A percentile compares a stretch with the other conserved stretches of the same genome.
Conservation (phyloP, 1,140 invertebrate genomes). For the Subanguina moxae region DNA sequence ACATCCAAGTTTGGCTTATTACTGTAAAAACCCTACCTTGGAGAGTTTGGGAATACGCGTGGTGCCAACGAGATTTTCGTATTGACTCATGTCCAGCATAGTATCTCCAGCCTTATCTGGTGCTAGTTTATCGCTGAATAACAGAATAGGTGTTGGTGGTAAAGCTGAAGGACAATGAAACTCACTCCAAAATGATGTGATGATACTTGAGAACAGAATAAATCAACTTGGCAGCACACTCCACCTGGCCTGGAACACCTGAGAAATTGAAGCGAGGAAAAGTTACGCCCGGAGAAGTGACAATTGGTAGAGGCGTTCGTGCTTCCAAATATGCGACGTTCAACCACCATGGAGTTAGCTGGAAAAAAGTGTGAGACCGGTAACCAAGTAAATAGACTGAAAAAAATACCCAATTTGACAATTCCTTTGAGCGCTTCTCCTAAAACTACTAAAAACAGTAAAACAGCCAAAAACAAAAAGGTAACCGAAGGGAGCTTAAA, state of each 20-base stretch:
- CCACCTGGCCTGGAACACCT: slow-evolving; percentile 47
- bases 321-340: slow-evolving; percentile 51
- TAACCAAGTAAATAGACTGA: slow-evolving; percentile 9
- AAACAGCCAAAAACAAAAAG: too few relatives aligned
- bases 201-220: slow-evolving; percentile 48
- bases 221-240: slow-evolving; percentile 53
- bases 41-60: slow-evolving; percentile 46
- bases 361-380: slow-evolving; percentile 6
- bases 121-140: slow-evolving; percentile 48
- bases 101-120: slow-evolving; percentile 47
- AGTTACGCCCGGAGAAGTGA: slow-evolving; percentile 50
- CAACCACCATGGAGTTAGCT: slow-evolving; percentile 58
- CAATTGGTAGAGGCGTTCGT: slow-evolving; percentile 51
- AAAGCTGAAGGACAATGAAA: neutral
- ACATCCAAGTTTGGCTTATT: too few relatives aligned
- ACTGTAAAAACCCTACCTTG: slow-evolving; percentile 10
- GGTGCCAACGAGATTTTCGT: slow-evolving; percentile 52
- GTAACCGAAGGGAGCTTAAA: too few relatives aligned
- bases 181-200: slow-evolving; percentile 45
- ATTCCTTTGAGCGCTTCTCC: slow-evolving; percentile 39
- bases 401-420: slow-evolving; percentile 55
- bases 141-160: neutral
- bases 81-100: slow-evolving; percentile 57
- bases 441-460: slow-evolving; percentile 21
- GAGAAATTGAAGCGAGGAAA: slow-evolving; percentile 49